Evolutionary conservation across 2,888 invertebrate genomes (phyloP).

Genomic region (Gerris lacustris): DNA sequence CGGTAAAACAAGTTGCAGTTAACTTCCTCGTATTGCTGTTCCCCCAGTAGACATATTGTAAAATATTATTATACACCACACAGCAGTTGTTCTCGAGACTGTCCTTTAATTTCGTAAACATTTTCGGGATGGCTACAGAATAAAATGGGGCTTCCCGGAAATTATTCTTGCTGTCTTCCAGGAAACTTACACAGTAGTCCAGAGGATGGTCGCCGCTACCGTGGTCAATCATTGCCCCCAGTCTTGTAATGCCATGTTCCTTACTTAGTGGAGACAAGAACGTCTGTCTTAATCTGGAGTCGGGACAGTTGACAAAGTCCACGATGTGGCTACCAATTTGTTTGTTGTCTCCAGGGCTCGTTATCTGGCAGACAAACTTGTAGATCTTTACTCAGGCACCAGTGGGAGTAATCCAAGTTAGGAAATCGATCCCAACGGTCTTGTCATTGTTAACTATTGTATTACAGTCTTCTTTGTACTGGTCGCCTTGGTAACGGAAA

Average conservation of each 20-base stretch:
- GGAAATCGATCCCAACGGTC: background rate
- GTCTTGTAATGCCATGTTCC: slow-evolving; percentile 1
- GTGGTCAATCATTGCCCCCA: background rate
- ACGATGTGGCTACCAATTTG: background rate
- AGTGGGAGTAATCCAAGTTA: background rate
- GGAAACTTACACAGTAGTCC: background rate
- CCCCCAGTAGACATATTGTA: background rate
- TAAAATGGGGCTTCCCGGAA: background rate
- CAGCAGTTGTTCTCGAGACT: background rate
- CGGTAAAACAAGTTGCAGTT: background rate
- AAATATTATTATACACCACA: background rate
- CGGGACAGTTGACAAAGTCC: background rate
- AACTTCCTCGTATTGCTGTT: background rate
- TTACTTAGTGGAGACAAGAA: background rate
- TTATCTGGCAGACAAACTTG: background rate
- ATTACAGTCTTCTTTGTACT: slow-evolving; percentile 4
- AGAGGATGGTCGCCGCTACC: background rate
- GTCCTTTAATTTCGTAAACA: background rate
- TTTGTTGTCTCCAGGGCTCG: background rate
- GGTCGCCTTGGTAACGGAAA: too few relatives aligned
- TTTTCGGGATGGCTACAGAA: background rate
- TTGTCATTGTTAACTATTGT: slow-evolving; percentile 5
- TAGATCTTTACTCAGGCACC: background rate
- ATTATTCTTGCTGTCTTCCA: background rate
- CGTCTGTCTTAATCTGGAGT: background rate